A percentile compares a stretch with the other conserved stretches of the same genome.
These are phyloP conservation scores for Synergus laeviventris DNA, from an alignment of 2,888 invertebrate genomes.

Conservation along the genomic window DNA sequence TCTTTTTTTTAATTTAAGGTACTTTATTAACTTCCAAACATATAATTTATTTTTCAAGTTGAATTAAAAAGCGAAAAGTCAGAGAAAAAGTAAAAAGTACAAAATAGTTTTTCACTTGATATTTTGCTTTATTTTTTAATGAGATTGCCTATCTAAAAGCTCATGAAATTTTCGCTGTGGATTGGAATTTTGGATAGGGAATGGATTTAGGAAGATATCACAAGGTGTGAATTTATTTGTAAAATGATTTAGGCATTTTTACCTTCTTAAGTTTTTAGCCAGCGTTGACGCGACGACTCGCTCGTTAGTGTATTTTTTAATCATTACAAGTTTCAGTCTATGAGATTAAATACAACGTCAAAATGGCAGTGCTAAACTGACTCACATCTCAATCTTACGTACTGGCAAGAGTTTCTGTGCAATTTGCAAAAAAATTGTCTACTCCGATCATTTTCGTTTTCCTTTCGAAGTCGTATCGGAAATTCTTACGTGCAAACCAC, in stretches of 20 bases:
- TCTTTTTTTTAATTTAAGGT: not conserved
- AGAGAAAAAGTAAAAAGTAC: not conserved
- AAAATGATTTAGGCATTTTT: constrained; percentile 43
- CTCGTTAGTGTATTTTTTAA: constrained; percentile 50
- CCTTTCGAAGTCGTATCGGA: not conserved
- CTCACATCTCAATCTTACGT: constrained; percentile 35
- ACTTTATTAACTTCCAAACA: not conserved
- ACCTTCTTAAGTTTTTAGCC: constrained; percentile 30
- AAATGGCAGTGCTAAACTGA: constrained; percentile 61
- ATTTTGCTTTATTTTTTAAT: not conserved
- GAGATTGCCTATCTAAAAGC: constrained; percentile 8
- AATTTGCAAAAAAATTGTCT: not conserved
- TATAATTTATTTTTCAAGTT: not conserved
- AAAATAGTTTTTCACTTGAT: not conserved
- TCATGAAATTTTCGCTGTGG: not conserved
- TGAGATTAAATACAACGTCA: constrained; percentile 64
- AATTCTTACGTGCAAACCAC: not conserved
- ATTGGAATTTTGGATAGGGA: not conserved
- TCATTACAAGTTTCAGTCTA: constrained; percentile 64
- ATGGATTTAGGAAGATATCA: constrained; percentile 55
- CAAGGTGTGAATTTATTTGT: constrained; percentile 54
- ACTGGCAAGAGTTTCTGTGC: constrained; percentile 39
- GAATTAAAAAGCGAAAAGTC: not conserved
- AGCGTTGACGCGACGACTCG: constrained; percentile 38
- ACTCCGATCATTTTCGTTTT: not conserved